Conservation (phyloP, 2,797 vertebrate genomes). For the Rhabdophis nuchalis region DNA sequence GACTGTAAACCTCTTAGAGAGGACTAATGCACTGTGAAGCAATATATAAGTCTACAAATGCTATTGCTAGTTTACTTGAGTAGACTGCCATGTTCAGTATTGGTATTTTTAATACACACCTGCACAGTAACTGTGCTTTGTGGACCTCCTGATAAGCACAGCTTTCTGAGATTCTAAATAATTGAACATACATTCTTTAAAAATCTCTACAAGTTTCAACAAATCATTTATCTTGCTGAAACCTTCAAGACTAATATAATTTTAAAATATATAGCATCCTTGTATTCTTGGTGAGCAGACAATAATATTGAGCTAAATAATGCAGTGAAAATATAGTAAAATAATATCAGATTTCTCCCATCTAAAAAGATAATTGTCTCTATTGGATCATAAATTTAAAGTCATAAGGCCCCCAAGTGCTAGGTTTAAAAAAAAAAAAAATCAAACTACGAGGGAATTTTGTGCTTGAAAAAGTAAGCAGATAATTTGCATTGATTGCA, state of each 20-base stretch:
- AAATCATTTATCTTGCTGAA: neutral
- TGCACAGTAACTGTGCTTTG: neutral
- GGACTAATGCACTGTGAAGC: too few relatives aligned
- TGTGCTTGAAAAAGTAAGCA: neutral
- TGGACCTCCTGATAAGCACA: neutral
- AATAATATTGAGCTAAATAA: neutral
- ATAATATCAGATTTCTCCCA: neutral
- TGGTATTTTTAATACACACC: neutral
- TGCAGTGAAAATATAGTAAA: neutral
- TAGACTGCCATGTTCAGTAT: neutral
- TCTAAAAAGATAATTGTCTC: neutral
- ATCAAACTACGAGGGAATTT: neutral
- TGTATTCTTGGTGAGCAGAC: neutral
- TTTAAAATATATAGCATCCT: conserved; percentile 14
- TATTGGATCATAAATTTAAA: neutral
- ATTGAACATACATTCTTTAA: neutral
- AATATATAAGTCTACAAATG: too few relatives aligned
- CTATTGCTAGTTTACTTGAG: neutral
- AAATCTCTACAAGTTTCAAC: conserved; percentile 6
- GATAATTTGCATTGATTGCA: neutral
- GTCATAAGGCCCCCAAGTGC: neutral
- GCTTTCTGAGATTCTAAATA: neutral
- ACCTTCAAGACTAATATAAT: neutral
- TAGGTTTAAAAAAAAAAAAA: neutral
- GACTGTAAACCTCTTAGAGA: too few relatives aligned